Conservation (phyloP, 2,113 vertebrate genomes). For the Calidris pygmaea region DNA sequence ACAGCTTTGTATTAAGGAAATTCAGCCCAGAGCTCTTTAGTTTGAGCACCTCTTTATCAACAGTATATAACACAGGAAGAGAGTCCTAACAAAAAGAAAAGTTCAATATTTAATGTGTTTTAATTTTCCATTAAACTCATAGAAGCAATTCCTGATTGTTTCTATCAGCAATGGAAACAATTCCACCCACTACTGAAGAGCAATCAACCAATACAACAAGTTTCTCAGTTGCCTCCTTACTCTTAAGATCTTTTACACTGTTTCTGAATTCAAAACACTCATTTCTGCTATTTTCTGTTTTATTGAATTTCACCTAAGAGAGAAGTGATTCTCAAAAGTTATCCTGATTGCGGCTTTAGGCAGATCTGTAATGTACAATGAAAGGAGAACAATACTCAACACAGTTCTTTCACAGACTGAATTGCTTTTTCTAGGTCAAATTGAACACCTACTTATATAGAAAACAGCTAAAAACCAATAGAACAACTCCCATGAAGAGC, state of each 20-base stretch:
- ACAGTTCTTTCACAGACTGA: neutral
- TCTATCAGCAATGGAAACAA: neutral
- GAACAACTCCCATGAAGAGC: neutral
- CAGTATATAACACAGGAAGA: neutral
- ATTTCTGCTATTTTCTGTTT: neutral
- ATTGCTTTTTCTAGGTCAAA: neutral
- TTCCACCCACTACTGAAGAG: neutral
- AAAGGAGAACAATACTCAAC: neutral
- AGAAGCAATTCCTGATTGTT: neutral
- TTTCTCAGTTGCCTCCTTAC: neutral
- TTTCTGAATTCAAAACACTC: neutral
- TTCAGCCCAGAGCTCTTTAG: neutral
- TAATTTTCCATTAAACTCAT: neutral
- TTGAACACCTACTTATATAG: neutral
- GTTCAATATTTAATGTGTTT: neutral
- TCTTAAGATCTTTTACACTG: neutral
- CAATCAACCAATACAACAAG: neutral
- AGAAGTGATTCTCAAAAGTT: neutral
- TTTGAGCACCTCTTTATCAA: neutral
- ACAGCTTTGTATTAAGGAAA: neutral
- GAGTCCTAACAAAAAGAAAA: neutral
- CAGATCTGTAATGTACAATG: neutral
- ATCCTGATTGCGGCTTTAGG: neutral
- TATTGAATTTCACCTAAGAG: neutral
- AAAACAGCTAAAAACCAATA: neutral